Evolutionary conservation across 2,797 vertebrate species (phyloP), one percentile per base, ranked within the genome.

Genomic region (Pangasius djambal): DNA sequence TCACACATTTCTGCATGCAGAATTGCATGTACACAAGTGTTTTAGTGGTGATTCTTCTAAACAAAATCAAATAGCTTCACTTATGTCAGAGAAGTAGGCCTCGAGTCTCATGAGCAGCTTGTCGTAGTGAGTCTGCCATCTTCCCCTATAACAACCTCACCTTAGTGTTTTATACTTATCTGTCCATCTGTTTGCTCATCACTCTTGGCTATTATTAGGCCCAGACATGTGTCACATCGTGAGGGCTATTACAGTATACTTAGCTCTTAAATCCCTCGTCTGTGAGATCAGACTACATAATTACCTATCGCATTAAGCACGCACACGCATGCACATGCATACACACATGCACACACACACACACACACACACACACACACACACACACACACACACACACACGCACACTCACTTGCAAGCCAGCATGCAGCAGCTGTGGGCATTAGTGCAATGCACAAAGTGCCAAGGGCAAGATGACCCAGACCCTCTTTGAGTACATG

Each of bases 261-360:
- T 95, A 95, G 95, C 93, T 94, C 94, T 95, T 95, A 96, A 96
- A 95, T 95, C 94, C 94, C 85, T 87, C 91, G 93, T 93, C 91
- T 93, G 94, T 95, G 95, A 96, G 95, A 95, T 95, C 95, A 96
- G 95, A 95, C 95, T 95, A 92, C 93, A 94, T 95, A 96, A 97
- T 96, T 96, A 96, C 94, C 95, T 94, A 92, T 95, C 93, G 92
- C 95, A 95, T 96, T 95, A 95, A 95, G 94, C 93, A 85, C 92
- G 89, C 93, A 94, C 93, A 95, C 92, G 92, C 93, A 94, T 86
- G 91, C 88, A 87, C 94, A 65, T 87, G 67, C 87, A 87, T 85
- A 77, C 88, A 74, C 89, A 78, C 87, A 87, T 37, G 20, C 86
- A 61, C 65, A 82, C 77, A 84, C 88, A 77, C 84, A 67, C 77